Percentiles rank a stretch among this genome's conserved stretches.
Conservation (phyloP, 2,797 vertebrate genomes). For the Tangara arthus region DNA sequence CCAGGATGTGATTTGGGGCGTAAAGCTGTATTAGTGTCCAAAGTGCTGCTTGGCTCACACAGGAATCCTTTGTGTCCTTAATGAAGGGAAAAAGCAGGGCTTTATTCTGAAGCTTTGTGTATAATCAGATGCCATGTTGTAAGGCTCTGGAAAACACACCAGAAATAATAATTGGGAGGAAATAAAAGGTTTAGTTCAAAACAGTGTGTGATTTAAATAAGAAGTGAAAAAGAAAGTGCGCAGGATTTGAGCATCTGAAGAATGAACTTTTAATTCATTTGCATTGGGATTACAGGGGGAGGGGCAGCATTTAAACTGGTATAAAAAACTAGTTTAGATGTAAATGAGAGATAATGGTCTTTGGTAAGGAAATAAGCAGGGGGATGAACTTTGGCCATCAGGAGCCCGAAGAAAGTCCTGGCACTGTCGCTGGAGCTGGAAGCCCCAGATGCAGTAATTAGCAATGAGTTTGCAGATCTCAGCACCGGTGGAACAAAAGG, state of each 20-base stretch:
- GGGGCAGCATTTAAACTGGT: slow-evolving; percentile 71
- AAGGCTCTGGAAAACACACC: slow-evolving; percentile 80
- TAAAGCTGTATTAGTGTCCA: slow-evolving; percentile 77
- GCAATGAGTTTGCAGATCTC: slow-evolving; percentile 39
- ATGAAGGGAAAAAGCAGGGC: slow-evolving; percentile 78
- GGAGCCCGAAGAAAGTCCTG: slow-evolving; percentile 26
- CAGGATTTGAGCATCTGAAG: slow-evolving; percentile 71
- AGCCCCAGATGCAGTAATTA: slow-evolving; percentile 46
- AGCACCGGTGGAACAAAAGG: slow-evolving; percentile 28
- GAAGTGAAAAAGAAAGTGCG: slow-evolving; percentile 74
- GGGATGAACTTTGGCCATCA: slow-evolving; percentile 54
- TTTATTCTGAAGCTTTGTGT: slow-evolving; percentile 77
- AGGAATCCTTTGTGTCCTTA: slow-evolving; percentile 78
- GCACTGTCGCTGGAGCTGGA: background rate
- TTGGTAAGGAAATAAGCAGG: slow-evolving; percentile 64
- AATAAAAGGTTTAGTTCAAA: slow-evolving; percentile 79
- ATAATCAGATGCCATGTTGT: slow-evolving; percentile 78
- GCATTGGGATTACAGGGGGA: slow-evolving; percentile 72
- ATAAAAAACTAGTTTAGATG: slow-evolving; percentile 80
- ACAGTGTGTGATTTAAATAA: slow-evolving; percentile 78
- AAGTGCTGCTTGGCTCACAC: slow-evolving; percentile 74
- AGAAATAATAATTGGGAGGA: slow-evolving; percentile 81
- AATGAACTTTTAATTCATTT: slow-evolving; percentile 78
- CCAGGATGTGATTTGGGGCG: slow-evolving; percentile 73
- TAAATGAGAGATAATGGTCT: slow-evolving; percentile 77